Evolutionary conservation across 1,140 invertebrate genomes (phyloP), one percentile per base, ranked within the genome.

Genomic region (Coelopa frigida): DNA sequence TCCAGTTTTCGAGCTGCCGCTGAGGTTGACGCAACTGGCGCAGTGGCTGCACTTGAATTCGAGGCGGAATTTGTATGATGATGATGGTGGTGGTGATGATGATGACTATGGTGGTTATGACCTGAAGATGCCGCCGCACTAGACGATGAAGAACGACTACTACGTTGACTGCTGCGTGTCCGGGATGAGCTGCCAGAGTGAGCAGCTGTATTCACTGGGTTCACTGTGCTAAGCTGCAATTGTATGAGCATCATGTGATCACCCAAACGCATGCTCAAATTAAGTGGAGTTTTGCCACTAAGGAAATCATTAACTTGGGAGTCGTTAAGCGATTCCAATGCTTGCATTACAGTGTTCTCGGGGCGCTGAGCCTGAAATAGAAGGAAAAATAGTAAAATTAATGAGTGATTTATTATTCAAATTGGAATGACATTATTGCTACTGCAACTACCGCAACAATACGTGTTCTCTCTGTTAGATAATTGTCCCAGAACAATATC

Each of bases 241-340:
- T 95, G 91, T 46, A 96, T 94, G 44, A 95, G 78, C 91, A 95
- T 94, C 87, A 95, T 93, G 72, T 95, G 91, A 67, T 95, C 91
- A 18, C 91, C 91, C 11, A 95, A 74, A 47, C 90, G 80, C 89
- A 95, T 94, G 31, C 89, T 94, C 38, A 96, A 74, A 70, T 94
- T 94, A 20, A 96, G 72, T 12, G 93, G 93, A 21, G 89, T 89
- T 70, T 92, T 90, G 31, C 92, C 90, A 61, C 87, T 90, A 10
- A 96, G 75, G 67, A 96, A 95, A 70, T 94, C 91, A 74, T 92
- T 93, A 46, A 96, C 91, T 78, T 92, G 88, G 44, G 85, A 86
- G 65, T 94, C 90, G 72, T 91, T 93, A 18, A 95, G 75, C 58
- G 87, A 91, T 76, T 94, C 89, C 62, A 95, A 74, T 22, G 91